phyloP scores from a whole-genome alignment of 2,113 vertebrate genomes.

The Indicator indicator region DNA sequence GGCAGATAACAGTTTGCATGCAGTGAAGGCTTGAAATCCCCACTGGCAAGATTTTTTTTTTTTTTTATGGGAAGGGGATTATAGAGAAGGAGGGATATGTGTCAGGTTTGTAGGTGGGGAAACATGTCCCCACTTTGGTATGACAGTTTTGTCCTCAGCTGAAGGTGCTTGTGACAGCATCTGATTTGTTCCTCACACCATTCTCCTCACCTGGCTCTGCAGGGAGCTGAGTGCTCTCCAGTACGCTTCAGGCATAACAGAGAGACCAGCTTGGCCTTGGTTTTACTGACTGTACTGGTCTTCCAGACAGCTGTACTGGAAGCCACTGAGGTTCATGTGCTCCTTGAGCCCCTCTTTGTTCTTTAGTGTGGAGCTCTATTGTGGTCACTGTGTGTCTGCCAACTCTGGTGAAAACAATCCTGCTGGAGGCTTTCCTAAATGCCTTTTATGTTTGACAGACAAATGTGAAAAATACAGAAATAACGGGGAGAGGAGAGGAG shows the following conservation, averaged over 20 bases:
- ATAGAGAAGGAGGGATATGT: not conserved
- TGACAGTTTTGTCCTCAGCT: not conserved
- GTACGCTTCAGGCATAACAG: accelerated
- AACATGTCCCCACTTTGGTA: not conserved
- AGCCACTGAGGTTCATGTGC: not conserved
- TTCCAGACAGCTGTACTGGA: not conserved
- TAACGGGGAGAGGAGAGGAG: not conserved
- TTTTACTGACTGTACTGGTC: not conserved
- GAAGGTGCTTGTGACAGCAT: not conserved
- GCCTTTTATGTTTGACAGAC: not conserved
- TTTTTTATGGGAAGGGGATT: not conserved
- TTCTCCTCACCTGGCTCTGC: not conserved
- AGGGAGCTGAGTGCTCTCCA: not conserved
- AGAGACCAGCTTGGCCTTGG: not conserved
- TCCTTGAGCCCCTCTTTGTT: not conserved
- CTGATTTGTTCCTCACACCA: not conserved
- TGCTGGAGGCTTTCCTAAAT: not conserved
- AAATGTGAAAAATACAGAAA: not conserved
- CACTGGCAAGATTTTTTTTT: not conserved
- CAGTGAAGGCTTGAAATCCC: not conserved
- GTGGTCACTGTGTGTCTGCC: not conserved
- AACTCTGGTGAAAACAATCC: not conserved
- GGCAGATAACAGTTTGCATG: not conserved
- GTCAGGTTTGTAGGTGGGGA: not conserved
- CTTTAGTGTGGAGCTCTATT: not conserved